A percentile compares a stretch with the other conserved stretches of the same genome.
These are phyloP conservation scores for Homalodisca vitripennis DNA, from an alignment of 1,140 invertebrate species.

Conservation along the genomic window DNA sequence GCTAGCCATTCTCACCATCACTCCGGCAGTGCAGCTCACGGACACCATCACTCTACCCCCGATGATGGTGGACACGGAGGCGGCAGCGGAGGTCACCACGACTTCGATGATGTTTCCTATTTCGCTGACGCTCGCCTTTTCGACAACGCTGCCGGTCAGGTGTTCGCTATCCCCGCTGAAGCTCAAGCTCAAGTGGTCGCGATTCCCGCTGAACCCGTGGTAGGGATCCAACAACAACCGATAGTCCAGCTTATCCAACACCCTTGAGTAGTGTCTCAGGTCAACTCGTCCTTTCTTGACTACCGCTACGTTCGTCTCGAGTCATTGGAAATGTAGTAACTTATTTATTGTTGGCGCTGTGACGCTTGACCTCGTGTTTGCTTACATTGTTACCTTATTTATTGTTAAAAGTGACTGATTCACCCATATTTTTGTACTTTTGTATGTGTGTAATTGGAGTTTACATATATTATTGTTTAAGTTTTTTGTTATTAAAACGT, in stretches of 20 bases:
- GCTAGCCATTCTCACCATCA: background rate
- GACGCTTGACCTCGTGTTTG: background rate
- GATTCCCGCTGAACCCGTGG: background rate
- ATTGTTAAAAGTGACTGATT: conserved; percentile 19
- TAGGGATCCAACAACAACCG: conserved; percentile 1
- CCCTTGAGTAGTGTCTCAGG: background rate
- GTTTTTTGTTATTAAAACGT: background rate
- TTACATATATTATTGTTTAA: background rate
- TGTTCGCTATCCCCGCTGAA: conserved; percentile 14
- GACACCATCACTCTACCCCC: background rate
- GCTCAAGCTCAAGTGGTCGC: background rate
- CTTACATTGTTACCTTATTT: conserved; percentile 20
- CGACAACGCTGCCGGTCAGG: conserved; percentile 4
- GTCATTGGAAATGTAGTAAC: conserved; percentile 12
- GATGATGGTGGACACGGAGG: background rate
- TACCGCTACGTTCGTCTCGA: no score
- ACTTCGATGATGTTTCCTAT: background rate
- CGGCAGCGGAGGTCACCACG: no score
- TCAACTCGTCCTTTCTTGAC: background rate
- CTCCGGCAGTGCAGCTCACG: conserved; percentile 4
- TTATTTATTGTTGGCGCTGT: conserved; percentile 9
- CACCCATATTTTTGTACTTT: background rate
- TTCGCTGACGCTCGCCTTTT: conserved; percentile 17
- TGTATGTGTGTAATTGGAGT: background rate
- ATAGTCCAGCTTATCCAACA: conserved; percentile 9